Base-by-base conservation (phyloP, 2,888 invertebrate genomes). In the Seladonia tumulorum region DNA sequence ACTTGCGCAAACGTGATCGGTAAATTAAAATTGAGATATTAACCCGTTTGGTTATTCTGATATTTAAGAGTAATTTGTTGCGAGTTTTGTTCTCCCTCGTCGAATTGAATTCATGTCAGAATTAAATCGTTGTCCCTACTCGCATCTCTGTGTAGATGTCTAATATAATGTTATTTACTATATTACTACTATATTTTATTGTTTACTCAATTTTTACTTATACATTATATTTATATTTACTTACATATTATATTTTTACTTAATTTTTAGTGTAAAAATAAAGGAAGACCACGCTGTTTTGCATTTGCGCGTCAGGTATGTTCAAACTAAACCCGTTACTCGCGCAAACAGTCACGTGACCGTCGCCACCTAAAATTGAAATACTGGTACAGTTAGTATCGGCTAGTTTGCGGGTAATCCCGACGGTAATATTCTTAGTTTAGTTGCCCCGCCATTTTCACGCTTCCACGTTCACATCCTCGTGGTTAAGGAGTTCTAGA, bases 371-470 rank as follows among this genome's bases (percentile, higher is more conserved):
- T 18, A 76, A 85, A 85, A 86, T 80, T 87, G 83, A 90, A 90
- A 87, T 87, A 83, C 71, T 76, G 79, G 18, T 79, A 75, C 85
- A 83, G 88, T 90, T 90, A 89, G 87, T 85, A 82, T 83, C 77
- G 76, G 66, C 76, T 85, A 87, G 90, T 92, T 91, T 88, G 88
- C 87, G 81, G 79, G 86, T 85, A 88, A 77, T 90, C 89, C 88
- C 90, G 35, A 76, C 84, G 92, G 90, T 88, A 82, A 90, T 92
- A 89, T 92, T 90, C 92, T 92, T 90, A 91, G 90, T 83, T 90
- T 83, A 73, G 76, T 83, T 82, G 74, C 72, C 29, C 70, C 45
- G 85, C 71, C 68, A 72, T 81, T 87, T 76, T 75, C 77, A 39
- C 47, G 76, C 78, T 73, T 60, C 39, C 47, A 14, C n/a, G 16